Conservation (phyloP, 2,113 vertebrate species). For the Lepus timidus region DNA sequence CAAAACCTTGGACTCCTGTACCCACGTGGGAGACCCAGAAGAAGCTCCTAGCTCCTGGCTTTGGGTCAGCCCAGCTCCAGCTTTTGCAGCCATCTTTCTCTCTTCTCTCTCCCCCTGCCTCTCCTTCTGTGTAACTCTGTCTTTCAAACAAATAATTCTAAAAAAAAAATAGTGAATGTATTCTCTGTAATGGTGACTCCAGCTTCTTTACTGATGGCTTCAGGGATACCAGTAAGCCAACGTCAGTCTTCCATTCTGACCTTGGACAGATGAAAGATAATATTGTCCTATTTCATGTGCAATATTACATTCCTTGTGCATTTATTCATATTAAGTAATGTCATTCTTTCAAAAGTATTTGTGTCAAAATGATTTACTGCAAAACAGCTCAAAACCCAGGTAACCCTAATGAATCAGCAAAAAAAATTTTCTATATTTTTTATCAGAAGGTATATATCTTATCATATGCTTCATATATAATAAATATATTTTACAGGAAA, state of each 20-base stretch:
- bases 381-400: not conserved
- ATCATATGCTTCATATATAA: not conserved
- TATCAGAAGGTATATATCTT: not conserved
- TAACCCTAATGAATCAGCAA: not conserved
- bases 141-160: too few species aligned
- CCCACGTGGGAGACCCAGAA: too few species aligned
- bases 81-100: too few species aligned
- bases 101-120: too few species aligned
- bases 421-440: not conserved
- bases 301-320: not conserved
- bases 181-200: not conserved
- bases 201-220: not conserved
- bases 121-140: too few species aligned
- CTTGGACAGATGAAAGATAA: not conserved
- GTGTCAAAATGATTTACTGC: not conserved
- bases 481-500: not conserved
- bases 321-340: slow-evolving; percentile 20
- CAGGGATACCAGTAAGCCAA: not conserved
- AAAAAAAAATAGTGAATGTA: not conserved
- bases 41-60: too few species aligned
- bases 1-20: too few species aligned
- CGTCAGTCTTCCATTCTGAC: not conserved
- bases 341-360: not conserved
- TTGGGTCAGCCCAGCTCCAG: too few species aligned
- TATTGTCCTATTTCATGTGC: not conserved